Evolutionary conservation across 2,888 invertebrate species (phyloP), one percentile per base, ranked within the genome.

Genomic region (Taphrorychus bicolor): DNA sequence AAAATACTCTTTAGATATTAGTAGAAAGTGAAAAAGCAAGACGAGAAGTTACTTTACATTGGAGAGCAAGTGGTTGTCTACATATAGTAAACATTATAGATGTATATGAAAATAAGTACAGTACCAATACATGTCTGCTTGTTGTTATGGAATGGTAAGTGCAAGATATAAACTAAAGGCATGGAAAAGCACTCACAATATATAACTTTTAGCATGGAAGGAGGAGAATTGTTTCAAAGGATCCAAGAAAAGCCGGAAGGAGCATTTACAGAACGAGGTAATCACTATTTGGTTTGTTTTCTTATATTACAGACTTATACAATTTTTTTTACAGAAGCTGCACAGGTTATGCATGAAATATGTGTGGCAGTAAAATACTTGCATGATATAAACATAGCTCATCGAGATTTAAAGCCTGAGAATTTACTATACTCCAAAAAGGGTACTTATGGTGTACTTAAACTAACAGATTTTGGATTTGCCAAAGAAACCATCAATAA

Each of bases 391-490:
- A 92, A 97, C 83, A 97, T 98, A 73, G 98, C 98, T 23, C 98
- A 99, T 82, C 87, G 98, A 71, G 98, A 99, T 84, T 89, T 99
- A 74, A 99, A 99, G 83, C 97, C 97, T 0, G 98, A 98, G 84
- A 99, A 99, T 84, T 85, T 99, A 53, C 85, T 99, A 1, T 98
- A 97, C 83, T 91, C 94, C 18, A 90, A 86, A 76, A 86, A 84
- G 80, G 90, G 88, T 73, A 86, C 86, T 14, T 86, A 87, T 78
- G 97, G 93, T n/a, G 86, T 92, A 66, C 87, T 99, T 70, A 99
- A 99, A 82, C 84, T 99, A 76, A 99, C 98, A 1, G 99, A 99
- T 84, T 99, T 99, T 83, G 99, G 99, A 5, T 99, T 99, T 85
- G 98, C 99, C 11, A 99, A 99, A 82, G 96, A 97, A 83, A 95